Conservation (phyloP, 2,113 vertebrate species). For the Chloropsis hardwickii region DNA sequence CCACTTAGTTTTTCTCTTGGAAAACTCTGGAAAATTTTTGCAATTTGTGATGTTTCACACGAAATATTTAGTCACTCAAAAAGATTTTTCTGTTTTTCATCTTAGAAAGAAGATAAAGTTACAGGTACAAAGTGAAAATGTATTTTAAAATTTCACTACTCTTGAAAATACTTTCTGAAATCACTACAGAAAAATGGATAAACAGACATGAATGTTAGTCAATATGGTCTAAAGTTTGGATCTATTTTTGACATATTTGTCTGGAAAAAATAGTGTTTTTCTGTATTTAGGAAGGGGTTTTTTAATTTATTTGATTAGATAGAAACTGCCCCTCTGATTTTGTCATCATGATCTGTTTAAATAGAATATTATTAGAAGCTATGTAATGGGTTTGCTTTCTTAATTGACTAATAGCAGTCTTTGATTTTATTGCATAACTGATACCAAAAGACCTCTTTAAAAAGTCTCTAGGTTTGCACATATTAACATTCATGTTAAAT, state of each 20-base stretch:
- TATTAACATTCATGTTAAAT: neutral
- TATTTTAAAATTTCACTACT: neutral
- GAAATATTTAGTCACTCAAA: neutral
- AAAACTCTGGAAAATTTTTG: neutral
- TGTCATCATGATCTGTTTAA: neutral
- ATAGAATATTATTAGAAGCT: neutral
- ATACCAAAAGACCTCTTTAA: neutral
- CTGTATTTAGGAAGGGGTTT: neutral
- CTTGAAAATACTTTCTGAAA: neutral
- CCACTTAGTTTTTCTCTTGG: neutral
- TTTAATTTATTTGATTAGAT: conserved; percentile 1
- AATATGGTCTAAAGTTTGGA: neutral
- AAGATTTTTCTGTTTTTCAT: neutral
- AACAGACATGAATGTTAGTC: neutral
- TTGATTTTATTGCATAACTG: neutral
- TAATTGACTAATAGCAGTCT: conserved; percentile 29
- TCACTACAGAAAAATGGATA: neutral
- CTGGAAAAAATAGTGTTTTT: neutral
- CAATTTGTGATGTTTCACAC: neutral
- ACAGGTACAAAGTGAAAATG: neutral
- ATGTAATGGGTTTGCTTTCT: neutral
- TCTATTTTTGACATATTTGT: neutral
- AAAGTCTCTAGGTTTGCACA: neutral
- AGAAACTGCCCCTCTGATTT: neutral
- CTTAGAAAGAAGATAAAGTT: neutral